Percentiles rank a stretch among this genome's conserved stretches.
Conservation (phyloP, 2,797 vertebrate genomes). For the Gila robusta region DNA sequence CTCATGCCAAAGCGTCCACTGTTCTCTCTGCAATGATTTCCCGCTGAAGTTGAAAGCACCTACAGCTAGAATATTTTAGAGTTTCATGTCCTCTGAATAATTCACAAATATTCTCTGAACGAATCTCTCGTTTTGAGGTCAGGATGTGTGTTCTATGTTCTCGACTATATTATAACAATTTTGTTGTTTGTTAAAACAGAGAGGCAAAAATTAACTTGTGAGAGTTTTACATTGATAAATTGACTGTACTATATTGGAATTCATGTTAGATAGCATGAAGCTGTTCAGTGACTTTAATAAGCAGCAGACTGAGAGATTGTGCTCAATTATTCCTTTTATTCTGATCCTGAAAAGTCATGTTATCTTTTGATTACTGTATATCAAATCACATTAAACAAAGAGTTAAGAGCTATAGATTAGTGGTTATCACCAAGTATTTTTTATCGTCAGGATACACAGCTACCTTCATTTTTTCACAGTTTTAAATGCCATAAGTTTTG, state of each 20-base stretch:
- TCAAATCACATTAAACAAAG: neutral
- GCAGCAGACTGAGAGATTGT: neutral
- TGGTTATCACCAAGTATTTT: neutral
- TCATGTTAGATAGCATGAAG: neutral
- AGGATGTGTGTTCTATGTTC: neutral
- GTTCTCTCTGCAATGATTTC: slow-evolving; percentile 12
- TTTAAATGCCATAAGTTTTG: neutral
- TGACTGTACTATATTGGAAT: slow-evolving; percentile 13
- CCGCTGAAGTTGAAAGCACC: slow-evolving; percentile 19
- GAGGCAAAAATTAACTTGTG: neutral
- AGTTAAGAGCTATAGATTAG: neutral
- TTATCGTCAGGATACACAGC: neutral
- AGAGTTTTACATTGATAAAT: slow-evolving; percentile 9
- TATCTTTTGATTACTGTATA: neutral
- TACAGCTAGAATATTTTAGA: slow-evolving; percentile 23
- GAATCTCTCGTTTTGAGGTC: slow-evolving; percentile 32
- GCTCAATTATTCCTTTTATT: neutral
- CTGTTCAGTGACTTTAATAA: neutral
- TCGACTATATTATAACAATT: slow-evolving; percentile 17
- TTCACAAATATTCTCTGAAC: slow-evolving; percentile 27
- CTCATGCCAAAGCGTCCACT: slow-evolving; percentile 19
- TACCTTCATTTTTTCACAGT: neutral
- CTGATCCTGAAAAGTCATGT: neutral
- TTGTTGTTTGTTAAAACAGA: slow-evolving; percentile 11
- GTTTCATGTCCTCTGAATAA: slow-evolving; percentile 41